A percentile compares a stretch with the other conserved stretches of the same genome.
These are phyloP conservation scores for Anomalospiza imberbis DNA, from an alignment of 2,797 vertebrate genomes.

Conservation along the genomic window DNA sequence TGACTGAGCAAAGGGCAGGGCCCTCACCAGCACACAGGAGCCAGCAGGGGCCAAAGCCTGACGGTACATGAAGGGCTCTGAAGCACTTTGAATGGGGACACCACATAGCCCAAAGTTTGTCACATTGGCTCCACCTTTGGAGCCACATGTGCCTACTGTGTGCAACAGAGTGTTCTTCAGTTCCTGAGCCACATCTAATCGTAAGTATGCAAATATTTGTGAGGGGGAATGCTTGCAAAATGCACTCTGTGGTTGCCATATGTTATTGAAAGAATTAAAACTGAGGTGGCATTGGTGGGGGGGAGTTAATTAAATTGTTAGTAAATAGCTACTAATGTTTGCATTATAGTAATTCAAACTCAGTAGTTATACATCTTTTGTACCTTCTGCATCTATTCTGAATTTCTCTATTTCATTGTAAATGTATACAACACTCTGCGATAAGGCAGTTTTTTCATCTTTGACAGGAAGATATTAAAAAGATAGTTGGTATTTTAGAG, in stretches of 20 bases:
- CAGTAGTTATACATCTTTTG: slow-evolving; percentile 14
- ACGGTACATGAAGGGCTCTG: background rate
- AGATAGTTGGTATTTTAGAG: background rate
- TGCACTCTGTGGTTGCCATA: background rate
- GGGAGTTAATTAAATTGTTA: slow-evolving; percentile 46
- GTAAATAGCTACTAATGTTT: slow-evolving; percentile 38
- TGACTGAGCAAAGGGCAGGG: background rate
- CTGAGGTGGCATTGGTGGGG: background rate
- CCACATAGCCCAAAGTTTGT: background rate
- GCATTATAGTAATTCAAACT: slow-evolving; percentile 22
- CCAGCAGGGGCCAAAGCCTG: background rate
- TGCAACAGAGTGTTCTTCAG: background rate
- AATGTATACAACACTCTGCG: background rate
- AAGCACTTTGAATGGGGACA: background rate
- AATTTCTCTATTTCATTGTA: slow-evolving; percentile 45
- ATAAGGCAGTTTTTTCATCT: slow-evolving; percentile 19
- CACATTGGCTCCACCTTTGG: background rate
- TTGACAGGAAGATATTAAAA: slow-evolving; percentile 26
- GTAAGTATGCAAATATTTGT: background rate
- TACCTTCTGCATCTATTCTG: slow-evolving; percentile 51
- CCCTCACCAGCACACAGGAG: background rate
- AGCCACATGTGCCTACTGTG: background rate
- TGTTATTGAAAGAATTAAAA: slow-evolving; percentile 10
- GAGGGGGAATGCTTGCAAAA: background rate
- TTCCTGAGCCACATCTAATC: background rate